Evolutionary conservation across 2,888 invertebrate genomes (phyloP), one percentile per base, ranked within the genome.

Genomic region (Drosophila testacea): DNA sequence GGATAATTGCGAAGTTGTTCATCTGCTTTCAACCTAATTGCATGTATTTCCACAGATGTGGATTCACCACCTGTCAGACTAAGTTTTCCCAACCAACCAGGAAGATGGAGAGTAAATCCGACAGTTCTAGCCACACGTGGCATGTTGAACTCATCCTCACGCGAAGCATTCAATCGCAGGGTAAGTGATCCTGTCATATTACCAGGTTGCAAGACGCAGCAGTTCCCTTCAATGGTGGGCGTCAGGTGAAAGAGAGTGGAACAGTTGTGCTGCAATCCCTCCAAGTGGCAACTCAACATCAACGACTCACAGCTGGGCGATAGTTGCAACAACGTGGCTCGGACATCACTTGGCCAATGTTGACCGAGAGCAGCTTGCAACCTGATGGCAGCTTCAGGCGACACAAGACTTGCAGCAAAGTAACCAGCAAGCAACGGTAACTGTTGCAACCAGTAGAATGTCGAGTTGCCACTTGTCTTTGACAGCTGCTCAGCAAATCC

Each of bases 301-400:
- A 90, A 28, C 4, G 83, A 67, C 9, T 80, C 70, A 51, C 91
- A 91, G 22, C 73, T 71, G 4, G 91, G 91, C 4, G 90, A 64
- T 36, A 92, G 28, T 0, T 55, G 46, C 41, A 74, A 4, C 54
- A 85, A 44, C 42, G 63, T 57, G 4, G 42, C 6, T 3, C 69
- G 52, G 1, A 61, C 60, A 48, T 60, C 74, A 4, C 1, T 28
- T 2, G 32, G 41, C 60, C 34, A 78, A 11, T 41, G 60, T 6
- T 6, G 28, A 3, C 6, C 30, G 4, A 82, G 16, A 0, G 16
- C 3, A 0, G 4, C 46, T 11, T 73, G 61, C 27, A 83, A 38
- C 7, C 36, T 9, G 1, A 28, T 44, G 1, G 73, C 73, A 4
- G 38, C 73, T 60, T 4, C 63, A 36, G 63, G 57, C 13, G 39